phyloP scores from a whole-genome alignment of 2,888 invertebrate genomes.

The Apoda limacodes region DNA sequence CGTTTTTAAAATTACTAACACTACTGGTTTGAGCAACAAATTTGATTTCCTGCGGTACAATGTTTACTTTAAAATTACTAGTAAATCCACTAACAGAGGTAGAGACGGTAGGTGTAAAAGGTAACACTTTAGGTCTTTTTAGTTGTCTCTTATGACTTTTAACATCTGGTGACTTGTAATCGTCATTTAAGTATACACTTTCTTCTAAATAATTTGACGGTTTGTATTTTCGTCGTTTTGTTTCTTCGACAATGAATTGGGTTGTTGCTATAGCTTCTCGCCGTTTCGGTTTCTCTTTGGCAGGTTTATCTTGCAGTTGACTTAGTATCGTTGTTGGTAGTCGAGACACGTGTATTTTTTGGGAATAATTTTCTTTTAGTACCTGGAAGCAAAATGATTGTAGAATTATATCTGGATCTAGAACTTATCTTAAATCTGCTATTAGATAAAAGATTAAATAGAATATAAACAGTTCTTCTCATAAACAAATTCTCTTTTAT shows the following conservation, averaged over 20 bases:
- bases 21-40: conserved; percentile 41
- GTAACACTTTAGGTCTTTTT: conserved; percentile 45
- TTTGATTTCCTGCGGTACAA: conserved; percentile 37
- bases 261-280: conserved; percentile 38
- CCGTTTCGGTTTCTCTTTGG: conserved; percentile 24
- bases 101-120: conserved; percentile 46
- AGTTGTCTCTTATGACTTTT: conserved; percentile 28
- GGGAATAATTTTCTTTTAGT: conserved; percentile 34
- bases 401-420: too few relatives aligned
- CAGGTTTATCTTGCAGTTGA: conserved; percentile 40
- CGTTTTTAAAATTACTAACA: conserved; percentile 40
- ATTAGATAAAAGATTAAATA: too few relatives aligned
- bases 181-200: conserved; percentile 47
- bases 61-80: conserved; percentile 48
- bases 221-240: conserved; percentile 36
- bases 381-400: conserved; percentile 34
- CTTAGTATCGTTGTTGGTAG: conserved; percentile 39
- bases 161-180: conserved; percentile 18
- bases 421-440: too few relatives aligned
- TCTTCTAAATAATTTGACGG: conserved; percentile 57
- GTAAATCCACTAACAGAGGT: conserved; percentile 52
- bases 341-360: conserved; percentile 38
- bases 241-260: conserved; percentile 42
- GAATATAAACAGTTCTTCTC: too few relatives aligned
- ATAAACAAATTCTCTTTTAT: too few relatives aligned